Conservation (phyloP, 1,140 invertebrate genomes). For the Homarus americanus region DNA sequence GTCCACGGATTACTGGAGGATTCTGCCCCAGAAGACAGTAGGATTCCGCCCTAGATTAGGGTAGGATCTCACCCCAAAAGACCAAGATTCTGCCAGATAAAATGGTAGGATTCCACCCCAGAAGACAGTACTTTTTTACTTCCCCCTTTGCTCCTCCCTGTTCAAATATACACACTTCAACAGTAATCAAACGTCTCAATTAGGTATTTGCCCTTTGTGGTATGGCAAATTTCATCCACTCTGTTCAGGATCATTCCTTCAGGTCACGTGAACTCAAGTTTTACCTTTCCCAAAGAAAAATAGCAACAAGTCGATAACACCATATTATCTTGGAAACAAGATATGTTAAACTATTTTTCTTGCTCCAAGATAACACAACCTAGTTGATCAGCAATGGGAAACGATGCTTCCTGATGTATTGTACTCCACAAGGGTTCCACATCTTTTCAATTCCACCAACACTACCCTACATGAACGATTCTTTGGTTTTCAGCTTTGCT, state of each 20-base stretch:
- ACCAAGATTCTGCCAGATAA: too few species aligned
- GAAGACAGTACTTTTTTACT: too few species aligned
- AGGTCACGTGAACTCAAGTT: not conserved
- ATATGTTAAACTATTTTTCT: not conserved
- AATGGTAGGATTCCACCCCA: too few species aligned
- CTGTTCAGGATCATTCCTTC: not conserved
- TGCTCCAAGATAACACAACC: not conserved
- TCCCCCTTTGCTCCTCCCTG: not conserved
- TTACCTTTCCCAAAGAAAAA: not conserved
- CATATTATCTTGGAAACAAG: not conserved
- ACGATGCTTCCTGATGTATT: not conserved
- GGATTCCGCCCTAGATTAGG: too few species aligned
- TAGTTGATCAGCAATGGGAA: not conserved
- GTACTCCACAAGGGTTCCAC: not conserved
- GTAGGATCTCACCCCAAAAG: too few species aligned
- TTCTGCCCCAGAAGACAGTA: too few species aligned
- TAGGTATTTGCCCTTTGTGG: not conserved
- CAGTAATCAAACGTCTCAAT: not conserved
- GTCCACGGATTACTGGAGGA: too few species aligned
- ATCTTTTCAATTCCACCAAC: not conserved
- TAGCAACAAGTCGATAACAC: not conserved
- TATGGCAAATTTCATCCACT: slow-evolving; percentile 23
- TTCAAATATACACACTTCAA: not conserved
- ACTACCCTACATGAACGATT: slow-evolving; percentile 8
- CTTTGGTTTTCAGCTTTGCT: not conserved